These are phyloP conservation scores for Amblyjoppa fuscipennis DNA, from an alignment of 2,888 invertebrate genomes.

Conservation along the genomic window DNA sequence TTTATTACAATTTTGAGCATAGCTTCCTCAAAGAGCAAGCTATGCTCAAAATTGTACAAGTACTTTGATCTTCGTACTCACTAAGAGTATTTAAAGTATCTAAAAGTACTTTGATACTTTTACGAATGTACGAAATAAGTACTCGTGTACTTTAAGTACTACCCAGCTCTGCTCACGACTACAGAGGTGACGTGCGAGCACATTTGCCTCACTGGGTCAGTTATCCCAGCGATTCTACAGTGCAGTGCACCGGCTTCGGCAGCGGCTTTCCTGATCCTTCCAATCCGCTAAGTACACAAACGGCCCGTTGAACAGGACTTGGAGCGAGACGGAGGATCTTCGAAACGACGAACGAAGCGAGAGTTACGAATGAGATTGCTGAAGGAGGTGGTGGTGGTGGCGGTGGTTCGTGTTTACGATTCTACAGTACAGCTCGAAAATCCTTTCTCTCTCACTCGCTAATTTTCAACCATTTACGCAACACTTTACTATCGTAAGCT, in stretches of 20 bases:
- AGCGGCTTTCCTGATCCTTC: constrained; percentile 67
- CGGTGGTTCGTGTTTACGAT: constrained; percentile 51
- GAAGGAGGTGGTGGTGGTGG: constrained; percentile 25
- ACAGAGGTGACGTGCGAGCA: constrained; percentile 54
- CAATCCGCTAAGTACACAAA: constrained; percentile 74
- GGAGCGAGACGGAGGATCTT: constrained; percentile 31
- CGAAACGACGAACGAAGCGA: not conserved
- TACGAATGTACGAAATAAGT: no score
- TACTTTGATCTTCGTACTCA: no score
- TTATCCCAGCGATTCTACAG: constrained; percentile 55
- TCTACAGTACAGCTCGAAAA: not conserved
- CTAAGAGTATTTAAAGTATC: no score
- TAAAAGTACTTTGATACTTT: no score
- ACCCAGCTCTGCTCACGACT: not conserved
- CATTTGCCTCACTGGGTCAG: constrained; percentile 67
- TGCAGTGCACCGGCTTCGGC: constrained; percentile 29
- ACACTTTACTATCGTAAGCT: constrained; percentile 12
- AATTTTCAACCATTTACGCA: constrained; percentile 25
- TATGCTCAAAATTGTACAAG: no score
- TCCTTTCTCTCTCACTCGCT: constrained; percentile 2
- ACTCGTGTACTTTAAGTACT: no score
- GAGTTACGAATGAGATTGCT: constrained; percentile 60
- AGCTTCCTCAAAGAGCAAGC: no score
- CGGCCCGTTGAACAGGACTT: constrained; percentile 51
- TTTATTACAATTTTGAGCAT: no score